phyloP scores from a whole-genome alignment of 2,797 vertebrate genomes.

The Oophaga sylvatica region DNA sequence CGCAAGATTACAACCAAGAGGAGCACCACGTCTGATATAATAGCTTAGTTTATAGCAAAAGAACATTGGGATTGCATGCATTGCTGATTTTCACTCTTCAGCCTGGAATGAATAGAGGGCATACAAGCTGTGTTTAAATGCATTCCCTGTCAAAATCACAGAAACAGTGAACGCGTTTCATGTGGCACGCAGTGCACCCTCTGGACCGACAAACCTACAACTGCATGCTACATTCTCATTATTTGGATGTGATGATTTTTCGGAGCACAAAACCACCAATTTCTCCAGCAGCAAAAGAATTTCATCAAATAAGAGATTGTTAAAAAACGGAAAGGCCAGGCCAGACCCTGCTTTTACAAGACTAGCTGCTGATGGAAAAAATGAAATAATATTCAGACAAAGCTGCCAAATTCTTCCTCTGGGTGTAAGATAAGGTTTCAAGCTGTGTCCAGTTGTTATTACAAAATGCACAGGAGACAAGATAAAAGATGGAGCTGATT shows the following conservation, averaged over 20 bases:
- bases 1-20: conserved; percentile 16
- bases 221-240: conserved; percentile 2
- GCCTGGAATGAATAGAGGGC: not conserved
- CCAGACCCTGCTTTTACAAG: not conserved
- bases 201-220: not conserved
- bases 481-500: conserved; percentile 42
- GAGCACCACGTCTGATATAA: not conserved
- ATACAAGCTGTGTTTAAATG: not conserved
- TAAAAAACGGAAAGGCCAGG: conserved; percentile 22
- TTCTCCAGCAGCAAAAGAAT: conserved; percentile 12
- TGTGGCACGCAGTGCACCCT: not conserved
- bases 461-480: conserved; percentile 46
- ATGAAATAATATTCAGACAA: conserved; percentile 29
- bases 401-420: conserved; percentile 46
- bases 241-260: conserved; percentile 38
- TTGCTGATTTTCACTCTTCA: not conserved
- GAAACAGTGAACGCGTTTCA: not conserved
- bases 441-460: conserved; percentile 51
- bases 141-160: not conserved
- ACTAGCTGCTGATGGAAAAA: conserved; percentile 23
- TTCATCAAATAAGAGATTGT: conserved; percentile 19
- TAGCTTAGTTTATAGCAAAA: not conserved
- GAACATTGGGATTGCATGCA: not conserved
- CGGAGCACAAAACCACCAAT: conserved; percentile 3
- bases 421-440: conserved; percentile 52